Base-by-base conservation (phyloP, 2,888 invertebrate species). In the Rutpela maculata region DNA sequence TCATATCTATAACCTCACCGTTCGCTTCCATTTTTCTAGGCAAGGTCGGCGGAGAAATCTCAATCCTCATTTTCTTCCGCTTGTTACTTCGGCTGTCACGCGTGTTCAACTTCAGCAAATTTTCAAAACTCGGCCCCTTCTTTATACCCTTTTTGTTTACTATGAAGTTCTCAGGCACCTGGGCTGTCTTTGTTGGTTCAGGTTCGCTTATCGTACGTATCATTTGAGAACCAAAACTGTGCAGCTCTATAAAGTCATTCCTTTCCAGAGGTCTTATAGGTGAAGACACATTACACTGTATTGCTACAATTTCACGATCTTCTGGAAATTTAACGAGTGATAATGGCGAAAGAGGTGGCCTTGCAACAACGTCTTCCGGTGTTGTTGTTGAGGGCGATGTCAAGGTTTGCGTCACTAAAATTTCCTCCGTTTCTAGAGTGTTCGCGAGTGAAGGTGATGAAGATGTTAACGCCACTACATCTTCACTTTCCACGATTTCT, bases 41-140 rank as follows among this genome's bases (percentile, higher is more conserved):
- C 63, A 72, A 26, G 0, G 15, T 35, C 1, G 72, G 72, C 18
- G 55, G 12, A 5, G 72, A 72, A 55, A 72, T 72, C 10, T 72
- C 72, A 11, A 62, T 50, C 18, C 63, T 72, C 12, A 15, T 10
- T 9, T 26, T 22, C 11, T 56, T 62, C 26, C 63, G 62, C 50
- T 18, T 26, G 7, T 38, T 50, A 19, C 60, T 22, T 15, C 18
- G 59, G 11, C n/a, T 50, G 10, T 72, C 72, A 26, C 18, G 12
- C 9, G 62, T 60, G 7, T 18, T 22, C 19, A 50, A 12, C 15
- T 19, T 66, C 31, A 50, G 18, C 15, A 55, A 15, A n/a, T 59
- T 69, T 18, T 57, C 57, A 6, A 5, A 59, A 26, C 12, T 35
- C 17, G 56, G 17, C 17, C 26, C 68, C 18, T 17, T 22, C 68